These are phyloP conservation scores for Apoderus coryli DNA, from an alignment of 2,888 invertebrate genomes.

Conservation along the genomic window DNA sequence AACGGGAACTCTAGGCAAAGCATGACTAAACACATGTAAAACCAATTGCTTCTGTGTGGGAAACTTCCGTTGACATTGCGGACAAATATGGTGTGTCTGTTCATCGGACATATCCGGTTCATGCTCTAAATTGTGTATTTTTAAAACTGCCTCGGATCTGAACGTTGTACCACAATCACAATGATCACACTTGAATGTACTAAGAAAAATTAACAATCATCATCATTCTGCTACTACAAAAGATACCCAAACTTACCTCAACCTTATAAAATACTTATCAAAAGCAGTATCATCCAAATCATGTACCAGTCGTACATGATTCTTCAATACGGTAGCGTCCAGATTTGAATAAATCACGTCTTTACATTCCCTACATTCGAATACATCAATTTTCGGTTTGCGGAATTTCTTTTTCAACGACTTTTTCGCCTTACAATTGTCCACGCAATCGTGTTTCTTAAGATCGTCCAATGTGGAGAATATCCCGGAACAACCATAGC, in stretches of 20 bases:
- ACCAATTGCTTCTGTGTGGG: conserved; percentile 24
- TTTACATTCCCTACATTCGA: conserved; percentile 26
- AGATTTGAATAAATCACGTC: conserved; percentile 22
- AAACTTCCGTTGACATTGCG: conserved; percentile 25
- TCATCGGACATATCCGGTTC: conserved; percentile 23
- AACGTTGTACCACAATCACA: conserved; percentile 23
- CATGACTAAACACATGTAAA: conserved; percentile 23
- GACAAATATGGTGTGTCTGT: conserved; percentile 24
- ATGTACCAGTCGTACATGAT: conserved; percentile 25
- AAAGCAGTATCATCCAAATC: too few species aligned
- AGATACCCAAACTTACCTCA: too few species aligned
- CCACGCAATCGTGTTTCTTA: too few species aligned
- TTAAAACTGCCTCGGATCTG: conserved; percentile 23
- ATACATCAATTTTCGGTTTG: conserved; percentile 18
- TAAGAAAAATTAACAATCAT: conserved; percentile 16
- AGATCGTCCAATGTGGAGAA: conserved; percentile 42
- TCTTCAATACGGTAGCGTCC: conserved; percentile 21
- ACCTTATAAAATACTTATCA: too few species aligned
- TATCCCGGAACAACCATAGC: conserved; percentile 45
- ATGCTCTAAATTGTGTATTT: conserved; percentile 25
- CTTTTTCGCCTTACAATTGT: too few species aligned
- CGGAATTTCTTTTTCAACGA: too few species aligned
- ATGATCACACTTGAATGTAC: conserved; percentile 22
- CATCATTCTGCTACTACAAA: too few species aligned
- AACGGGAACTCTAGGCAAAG: conserved; percentile 17